phyloP scores from a whole-genome alignment of 2,113 vertebrate species.

The Pipra filicauda region DNA sequence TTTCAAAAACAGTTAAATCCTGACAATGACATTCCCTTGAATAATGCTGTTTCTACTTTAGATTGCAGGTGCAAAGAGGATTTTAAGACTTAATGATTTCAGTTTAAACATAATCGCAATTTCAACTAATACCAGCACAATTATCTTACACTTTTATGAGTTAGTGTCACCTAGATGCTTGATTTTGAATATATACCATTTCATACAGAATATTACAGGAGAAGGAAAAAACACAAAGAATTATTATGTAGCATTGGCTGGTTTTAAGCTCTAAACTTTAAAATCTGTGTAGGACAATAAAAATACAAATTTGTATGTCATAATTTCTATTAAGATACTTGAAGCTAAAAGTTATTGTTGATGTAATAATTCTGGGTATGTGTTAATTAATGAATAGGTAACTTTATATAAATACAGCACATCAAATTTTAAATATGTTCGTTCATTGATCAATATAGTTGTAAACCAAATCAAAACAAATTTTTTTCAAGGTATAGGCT shows the following conservation, averaged over 20 bases:
- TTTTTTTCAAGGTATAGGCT: neutral
- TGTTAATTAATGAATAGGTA: neutral
- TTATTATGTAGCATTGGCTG: neutral
- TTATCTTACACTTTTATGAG: neutral
- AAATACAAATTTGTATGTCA: neutral
- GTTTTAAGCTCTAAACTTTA: neutral
- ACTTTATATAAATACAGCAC: neutral
- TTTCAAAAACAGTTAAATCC: neutral
- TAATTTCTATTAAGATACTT: neutral
- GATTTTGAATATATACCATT: neutral
- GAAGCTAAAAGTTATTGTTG: neutral
- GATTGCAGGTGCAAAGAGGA: neutral
- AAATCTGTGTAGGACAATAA: neutral
- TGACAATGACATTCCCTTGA: neutral
- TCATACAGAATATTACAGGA: neutral
- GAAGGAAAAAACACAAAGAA: neutral
- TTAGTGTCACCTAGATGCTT: neutral
- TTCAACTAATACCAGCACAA: neutral
- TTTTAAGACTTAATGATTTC: neutral
- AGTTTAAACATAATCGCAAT: neutral
- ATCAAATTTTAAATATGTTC: neutral
- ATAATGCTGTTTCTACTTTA: neutral
- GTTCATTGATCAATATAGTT: neutral
- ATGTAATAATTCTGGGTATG: neutral
- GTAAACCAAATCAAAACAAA: constrained; percentile 13